phyloP scores from a whole-genome alignment of 1,140 invertebrate species.

The Glossosoma conforme region DNA sequence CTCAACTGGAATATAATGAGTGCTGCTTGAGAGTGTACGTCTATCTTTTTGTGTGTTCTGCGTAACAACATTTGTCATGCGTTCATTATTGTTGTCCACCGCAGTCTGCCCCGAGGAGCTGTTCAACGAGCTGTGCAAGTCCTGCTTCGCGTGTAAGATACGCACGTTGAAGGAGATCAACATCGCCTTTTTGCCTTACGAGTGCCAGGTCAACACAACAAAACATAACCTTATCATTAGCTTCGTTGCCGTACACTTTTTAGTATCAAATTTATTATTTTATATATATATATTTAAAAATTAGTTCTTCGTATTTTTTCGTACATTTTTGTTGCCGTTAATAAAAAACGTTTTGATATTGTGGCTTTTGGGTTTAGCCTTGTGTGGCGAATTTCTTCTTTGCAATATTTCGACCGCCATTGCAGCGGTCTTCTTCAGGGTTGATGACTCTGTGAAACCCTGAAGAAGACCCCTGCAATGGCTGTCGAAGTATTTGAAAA shows the following conservation, averaged over 20 bases:
- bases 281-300: not conserved
- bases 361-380: no score
- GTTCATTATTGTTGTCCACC: constrained; percentile 7
- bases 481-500: no score
- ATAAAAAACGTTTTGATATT: no score
- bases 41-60: no score
- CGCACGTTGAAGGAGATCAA: constrained; percentile 99
- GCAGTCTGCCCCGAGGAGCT: constrained; percentile 85
- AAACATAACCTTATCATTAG: not conserved
- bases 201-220: constrained; percentile 81
- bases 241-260: not conserved
- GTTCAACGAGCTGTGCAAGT: constrained; percentile 97
- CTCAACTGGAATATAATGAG: no score
- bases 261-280: not conserved
- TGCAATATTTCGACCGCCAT: no score
- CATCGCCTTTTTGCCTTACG: constrained; percentile 99
- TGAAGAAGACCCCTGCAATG: no score
- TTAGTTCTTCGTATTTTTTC: not conserved
- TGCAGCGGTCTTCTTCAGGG: no score
- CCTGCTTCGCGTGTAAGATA: constrained; percentile 88
- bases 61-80: no score
- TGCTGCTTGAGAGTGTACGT: no score
- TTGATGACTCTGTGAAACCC: no score
- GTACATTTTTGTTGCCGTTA: constrained; percentile 6
- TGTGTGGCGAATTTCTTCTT: no score